Conservation (phyloP, 2,113 vertebrate species). For the Periophthalmodon schlosseri region DNA sequence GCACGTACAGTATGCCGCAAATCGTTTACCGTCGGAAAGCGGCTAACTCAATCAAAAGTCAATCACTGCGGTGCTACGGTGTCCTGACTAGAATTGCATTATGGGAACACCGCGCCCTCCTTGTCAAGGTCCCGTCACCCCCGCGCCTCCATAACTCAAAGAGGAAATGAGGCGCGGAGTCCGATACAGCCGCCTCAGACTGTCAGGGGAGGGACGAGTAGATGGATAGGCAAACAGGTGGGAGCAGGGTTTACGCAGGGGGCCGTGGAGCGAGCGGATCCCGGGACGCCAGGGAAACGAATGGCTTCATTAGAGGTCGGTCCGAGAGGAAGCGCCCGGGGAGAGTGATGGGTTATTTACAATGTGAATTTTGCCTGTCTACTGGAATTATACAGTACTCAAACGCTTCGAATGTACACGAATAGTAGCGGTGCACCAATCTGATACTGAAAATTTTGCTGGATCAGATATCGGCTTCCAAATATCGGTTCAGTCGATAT, state of each 20-base stretch:
- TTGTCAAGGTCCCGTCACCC: conserved; percentile 19
- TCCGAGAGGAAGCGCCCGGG: conserved; percentile 2
- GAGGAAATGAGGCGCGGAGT: conserved; percentile 42
- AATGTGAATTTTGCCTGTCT: background rate
- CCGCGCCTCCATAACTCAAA: conserved; percentile 46
- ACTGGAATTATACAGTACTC: no score
- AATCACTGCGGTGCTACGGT: background rate
- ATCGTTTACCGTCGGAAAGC: background rate
- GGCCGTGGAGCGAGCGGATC: conserved; percentile 16
- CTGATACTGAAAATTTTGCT: no score
- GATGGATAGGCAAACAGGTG: conserved; percentile 46
- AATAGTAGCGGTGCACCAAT: no score
- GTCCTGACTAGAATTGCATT: conserved; percentile 6
- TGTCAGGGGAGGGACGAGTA: conserved; percentile 49
- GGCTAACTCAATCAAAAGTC: conserved; percentile 2
- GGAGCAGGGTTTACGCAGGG: conserved; percentile 19
- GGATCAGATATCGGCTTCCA: no score
- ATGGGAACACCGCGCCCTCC: background rate
- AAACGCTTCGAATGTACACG: no score
- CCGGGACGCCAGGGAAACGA: conserved; percentile 43
- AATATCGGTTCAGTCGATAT: no score
- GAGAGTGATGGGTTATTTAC: conserved; percentile 3
- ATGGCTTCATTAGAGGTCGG: conserved; percentile 42
- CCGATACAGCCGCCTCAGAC: conserved; percentile 38
- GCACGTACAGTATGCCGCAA: background rate